Evolutionary conservation across 1,140 invertebrate species (phyloP), one percentile per base, ranked within the genome.

Genomic region (Thaumetopoea pityocampa): DNA sequence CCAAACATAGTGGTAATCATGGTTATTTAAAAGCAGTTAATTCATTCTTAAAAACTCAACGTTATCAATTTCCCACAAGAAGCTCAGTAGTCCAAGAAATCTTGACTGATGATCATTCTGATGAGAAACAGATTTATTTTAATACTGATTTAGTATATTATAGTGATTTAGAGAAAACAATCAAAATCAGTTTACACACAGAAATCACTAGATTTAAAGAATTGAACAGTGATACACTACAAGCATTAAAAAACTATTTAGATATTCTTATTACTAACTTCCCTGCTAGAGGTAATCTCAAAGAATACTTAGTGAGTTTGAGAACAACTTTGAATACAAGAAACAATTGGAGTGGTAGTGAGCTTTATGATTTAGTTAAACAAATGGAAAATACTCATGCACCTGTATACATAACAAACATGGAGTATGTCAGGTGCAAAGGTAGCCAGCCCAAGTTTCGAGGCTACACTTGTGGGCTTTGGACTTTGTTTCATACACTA

Each of bases 391-490:
- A 53, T 3, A 61, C 73, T 35, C 70, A 87, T 58, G 64, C 70
- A 2, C 85, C 87, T 2, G 86, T 90, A n/a, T 90, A 89, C 63
- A 84, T 85, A 1, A 84, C 87, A 5, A 71, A 88, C 6, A 73
- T 89, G 52, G 85, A 88, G 14, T 99, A 94, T 92, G 86, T 94
- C 29, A 92, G 91, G 5, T 99, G 98, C 72, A 87, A 88, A 58
- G 95, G 96, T 4, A 96, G 93, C 65, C 77, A 87, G 24, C 74
- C 90, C 1, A 83, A 88, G 18, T 89, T 87, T 29, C 88, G 98
- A 28, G 96, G 97, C n/a, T 99, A 96, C 73, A 94, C 97, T 0
- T 99, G 98, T 85, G 92, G 95, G 0, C 80, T 99, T 7, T 99
- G 98, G 98, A 94, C 90, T 18, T 85, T 98, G 41, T 99, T 99